Conservation (phyloP, 2,888 invertebrate species). For the Atrina japonica region DNA sequence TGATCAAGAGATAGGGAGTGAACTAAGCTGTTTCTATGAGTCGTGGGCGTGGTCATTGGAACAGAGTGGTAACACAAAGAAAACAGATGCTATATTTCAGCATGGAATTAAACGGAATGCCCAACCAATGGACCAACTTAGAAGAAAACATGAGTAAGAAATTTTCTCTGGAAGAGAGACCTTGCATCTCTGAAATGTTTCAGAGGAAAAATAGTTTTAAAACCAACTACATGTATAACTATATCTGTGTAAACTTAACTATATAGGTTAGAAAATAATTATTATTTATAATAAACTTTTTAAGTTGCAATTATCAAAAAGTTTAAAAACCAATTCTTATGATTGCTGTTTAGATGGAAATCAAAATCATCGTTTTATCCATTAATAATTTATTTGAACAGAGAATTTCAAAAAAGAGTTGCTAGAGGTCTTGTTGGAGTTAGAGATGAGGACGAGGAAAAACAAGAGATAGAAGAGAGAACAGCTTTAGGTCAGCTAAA, state of each 20-base stretch:
- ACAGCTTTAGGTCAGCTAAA: constrained; percentile 89
- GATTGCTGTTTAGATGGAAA: neutral
- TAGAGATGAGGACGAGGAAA: constrained; percentile 84
- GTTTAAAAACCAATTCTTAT: too few species aligned
- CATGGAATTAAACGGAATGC: constrained; percentile 89
- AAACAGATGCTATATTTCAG: constrained; percentile 91
- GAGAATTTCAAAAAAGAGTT: constrained; percentile 88
- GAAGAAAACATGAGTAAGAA: constrained; percentile 70
- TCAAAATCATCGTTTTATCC: neutral
- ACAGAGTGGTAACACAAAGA: constrained; percentile 89
- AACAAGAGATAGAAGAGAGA: constrained; percentile 85
- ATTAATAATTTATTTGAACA: constrained; percentile 77
- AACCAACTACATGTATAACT: too few species aligned
- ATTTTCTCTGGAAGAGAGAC: too few species aligned
- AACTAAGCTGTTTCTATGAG: constrained; percentile 91
- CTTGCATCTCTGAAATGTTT: too few species aligned
- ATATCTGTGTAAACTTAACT: too few species aligned
- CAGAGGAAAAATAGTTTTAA: too few species aligned
- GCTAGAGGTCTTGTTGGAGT: constrained; percentile 82
- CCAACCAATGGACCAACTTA: constrained; percentile 88
- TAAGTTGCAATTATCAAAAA: too few species aligned
- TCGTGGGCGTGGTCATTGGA: constrained; percentile 95
- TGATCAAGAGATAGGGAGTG: constrained; percentile 89
- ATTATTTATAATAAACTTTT: too few species aligned
- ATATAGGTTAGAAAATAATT: too few species aligned